Conservation (phyloP, 2,113 vertebrate species). For the Corvus hawaiiensis region DNA sequence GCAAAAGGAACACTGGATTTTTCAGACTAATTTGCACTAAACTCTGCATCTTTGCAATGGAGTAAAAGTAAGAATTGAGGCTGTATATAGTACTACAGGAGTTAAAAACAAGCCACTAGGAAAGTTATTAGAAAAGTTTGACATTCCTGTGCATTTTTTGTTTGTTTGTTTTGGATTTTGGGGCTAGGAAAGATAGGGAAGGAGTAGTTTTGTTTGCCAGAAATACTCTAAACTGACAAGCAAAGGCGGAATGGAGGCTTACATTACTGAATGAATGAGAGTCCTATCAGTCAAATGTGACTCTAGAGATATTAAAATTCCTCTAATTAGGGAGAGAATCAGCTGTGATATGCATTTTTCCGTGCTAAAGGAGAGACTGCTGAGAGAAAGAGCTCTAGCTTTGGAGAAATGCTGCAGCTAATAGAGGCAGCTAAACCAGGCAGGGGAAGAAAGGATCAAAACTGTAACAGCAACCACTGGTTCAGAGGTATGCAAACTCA, state of each 20-base stretch:
- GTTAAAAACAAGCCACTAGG: not conserved
- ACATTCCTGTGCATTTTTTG: not conserved
- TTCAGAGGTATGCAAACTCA: not conserved
- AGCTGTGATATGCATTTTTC: not conserved
- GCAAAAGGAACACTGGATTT: not conserved
- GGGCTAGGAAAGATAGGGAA: not conserved
- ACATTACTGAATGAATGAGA: not conserved
- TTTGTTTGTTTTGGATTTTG: not conserved
- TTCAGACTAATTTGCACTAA: not conserved
- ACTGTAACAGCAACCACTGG: not conserved
- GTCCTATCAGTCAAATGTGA: not conserved
- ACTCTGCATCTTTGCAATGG: not conserved
- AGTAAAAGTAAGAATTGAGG: not conserved
- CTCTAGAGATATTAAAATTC: not conserved
- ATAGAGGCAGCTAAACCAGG: not conserved
- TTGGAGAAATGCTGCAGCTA: not conserved
- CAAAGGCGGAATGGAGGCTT: not conserved
- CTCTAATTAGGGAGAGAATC: not conserved
- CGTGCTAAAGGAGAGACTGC: not conserved
- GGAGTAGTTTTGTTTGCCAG: not conserved
- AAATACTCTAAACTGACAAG: not conserved
- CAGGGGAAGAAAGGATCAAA: slow-evolving; percentile 1
- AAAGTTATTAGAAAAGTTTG: not conserved
- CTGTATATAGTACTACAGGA: not conserved
- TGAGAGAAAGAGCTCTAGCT: not conserved